Conservation (phyloP, 2,888 invertebrate species). For the Drosophila aldrichi region DNA sequence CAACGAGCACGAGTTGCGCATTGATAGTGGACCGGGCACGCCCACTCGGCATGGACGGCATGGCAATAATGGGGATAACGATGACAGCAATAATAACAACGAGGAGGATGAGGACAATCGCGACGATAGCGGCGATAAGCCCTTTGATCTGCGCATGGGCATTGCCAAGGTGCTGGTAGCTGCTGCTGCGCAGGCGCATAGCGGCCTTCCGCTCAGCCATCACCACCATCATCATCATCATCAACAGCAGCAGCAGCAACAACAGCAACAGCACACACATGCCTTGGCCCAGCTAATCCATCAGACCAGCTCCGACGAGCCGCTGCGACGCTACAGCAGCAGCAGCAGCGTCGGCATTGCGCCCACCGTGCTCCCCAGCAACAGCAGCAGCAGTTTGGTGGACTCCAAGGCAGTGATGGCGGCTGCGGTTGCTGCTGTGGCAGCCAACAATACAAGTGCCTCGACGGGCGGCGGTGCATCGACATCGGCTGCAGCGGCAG, state of each 20-base stretch:
- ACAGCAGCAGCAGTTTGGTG: conserved; percentile 35
- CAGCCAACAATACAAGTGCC: conserved; percentile 66
- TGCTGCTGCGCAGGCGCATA: conserved; percentile 53
- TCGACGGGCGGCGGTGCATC: conserved; percentile 63
- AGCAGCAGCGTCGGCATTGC: conserved; percentile 58
- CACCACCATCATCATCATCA: conserved; percentile 22
- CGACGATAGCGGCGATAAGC: conserved; percentile 64
- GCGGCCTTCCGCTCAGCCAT: conserved; percentile 44
- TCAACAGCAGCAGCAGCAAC: conserved; percentile 29
- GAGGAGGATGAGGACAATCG: conserved; percentile 63
- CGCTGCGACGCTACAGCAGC: conserved; percentile 77
- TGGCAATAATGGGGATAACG: conserved; percentile 60
- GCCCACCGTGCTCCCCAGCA: conserved; percentile 53
- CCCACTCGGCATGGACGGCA: conserved; percentile 46
- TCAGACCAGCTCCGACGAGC: conserved; percentile 60
- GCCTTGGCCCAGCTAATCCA: conserved; percentile 84
- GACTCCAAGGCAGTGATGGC: conserved; percentile 59
- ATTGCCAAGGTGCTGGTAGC: conserved; percentile 78
- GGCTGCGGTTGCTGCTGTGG: conserved; percentile 61
- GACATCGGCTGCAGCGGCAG: conserved; percentile 68
- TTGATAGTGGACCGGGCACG: conserved; percentile 68
- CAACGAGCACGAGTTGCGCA: conserved; percentile 63
- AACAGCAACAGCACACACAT: conserved; percentile 66
- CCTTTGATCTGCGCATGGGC: conserved; percentile 84
- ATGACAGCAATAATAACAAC: conserved; percentile 50